phyloP scores from a whole-genome alignment of 2,797 vertebrate species.

The Scleropages formosus region DNA sequence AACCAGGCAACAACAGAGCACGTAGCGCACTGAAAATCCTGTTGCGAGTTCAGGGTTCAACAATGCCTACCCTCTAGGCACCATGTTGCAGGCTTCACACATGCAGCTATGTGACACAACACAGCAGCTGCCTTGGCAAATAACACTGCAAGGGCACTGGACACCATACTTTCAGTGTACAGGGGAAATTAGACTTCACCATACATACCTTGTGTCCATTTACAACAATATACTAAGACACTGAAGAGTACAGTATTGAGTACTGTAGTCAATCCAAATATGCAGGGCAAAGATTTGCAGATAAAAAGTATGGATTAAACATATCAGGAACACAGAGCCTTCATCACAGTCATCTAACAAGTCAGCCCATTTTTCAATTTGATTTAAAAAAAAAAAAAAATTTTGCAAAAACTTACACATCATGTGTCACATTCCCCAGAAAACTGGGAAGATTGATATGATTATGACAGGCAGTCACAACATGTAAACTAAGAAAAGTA shows the following conservation, averaged over 20 bases:
- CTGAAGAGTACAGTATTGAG: no score
- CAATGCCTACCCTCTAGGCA: not conserved
- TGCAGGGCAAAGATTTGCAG: not conserved
- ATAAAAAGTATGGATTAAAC: not conserved
- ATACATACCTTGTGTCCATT: no score
- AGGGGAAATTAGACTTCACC: no score
- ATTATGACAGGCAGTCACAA: not conserved
- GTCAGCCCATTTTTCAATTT: no score
- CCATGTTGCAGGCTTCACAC: not conserved
- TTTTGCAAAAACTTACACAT: no score
- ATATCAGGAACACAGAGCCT: no score
- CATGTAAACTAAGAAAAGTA: not conserved
- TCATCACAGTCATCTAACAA: no score
- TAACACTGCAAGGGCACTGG: not conserved
- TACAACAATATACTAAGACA: no score
- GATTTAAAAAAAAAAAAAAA: not conserved
- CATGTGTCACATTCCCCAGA: not conserved
- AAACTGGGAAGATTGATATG: not conserved
- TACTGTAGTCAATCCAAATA: no score
- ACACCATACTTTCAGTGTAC: no score
- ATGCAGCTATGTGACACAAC: not conserved
- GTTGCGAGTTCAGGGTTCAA: no score
- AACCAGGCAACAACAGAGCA: not conserved
- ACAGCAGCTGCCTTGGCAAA: not conserved
- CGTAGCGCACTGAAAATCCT: no score